phyloP scores from a whole-genome alignment of 1,140 invertebrate genomes.

The Pseudomyrmex concolor region DNA sequence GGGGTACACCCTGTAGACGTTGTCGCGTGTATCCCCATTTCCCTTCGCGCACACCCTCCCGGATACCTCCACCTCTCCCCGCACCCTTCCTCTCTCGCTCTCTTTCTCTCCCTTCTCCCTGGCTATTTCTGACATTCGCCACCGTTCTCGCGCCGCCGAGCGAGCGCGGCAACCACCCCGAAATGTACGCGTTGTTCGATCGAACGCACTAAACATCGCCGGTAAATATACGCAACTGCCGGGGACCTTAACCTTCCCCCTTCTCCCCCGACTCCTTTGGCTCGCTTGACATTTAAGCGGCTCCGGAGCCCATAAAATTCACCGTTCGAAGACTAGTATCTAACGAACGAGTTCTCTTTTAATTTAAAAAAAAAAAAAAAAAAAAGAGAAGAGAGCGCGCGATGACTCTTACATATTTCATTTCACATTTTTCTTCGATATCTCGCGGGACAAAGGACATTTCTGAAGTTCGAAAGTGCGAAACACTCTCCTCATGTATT shows the following conservation, averaged over 20 bases:
- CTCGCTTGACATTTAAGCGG: too few species aligned
- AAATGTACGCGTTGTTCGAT: constrained; percentile 54
- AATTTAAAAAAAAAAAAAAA: too few species aligned
- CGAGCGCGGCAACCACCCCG: constrained; percentile 41
- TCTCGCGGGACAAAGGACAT: too few species aligned
- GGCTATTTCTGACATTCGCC: constrained; percentile 57
- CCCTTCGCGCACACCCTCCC: constrained; percentile 16
- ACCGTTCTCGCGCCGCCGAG: constrained; percentile 42
- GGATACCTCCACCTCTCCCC: neutral
- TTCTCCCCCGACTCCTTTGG: too few species aligned
- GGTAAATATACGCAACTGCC: constrained; percentile 47
- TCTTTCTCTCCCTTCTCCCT: constrained; percentile 25
- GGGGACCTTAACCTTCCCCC: constrained; percentile 15
- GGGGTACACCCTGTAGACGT: constrained; percentile 46
- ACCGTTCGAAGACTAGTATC: too few species aligned
- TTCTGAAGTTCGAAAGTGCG: too few species aligned
- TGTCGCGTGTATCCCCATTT: constrained; percentile 55
- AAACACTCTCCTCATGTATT: too few species aligned
- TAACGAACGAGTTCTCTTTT: too few species aligned
- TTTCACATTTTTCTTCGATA: too few species aligned
- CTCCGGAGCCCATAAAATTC: too few species aligned
- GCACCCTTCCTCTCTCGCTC: constrained; percentile 27
- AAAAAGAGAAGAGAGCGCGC: too few species aligned
- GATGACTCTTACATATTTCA: too few species aligned
- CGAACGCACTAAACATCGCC: constrained; percentile 50